Evolutionary conservation across 1,140 invertebrate genomes (phyloP).

Genomic region (Heterodera carotae): DNA sequence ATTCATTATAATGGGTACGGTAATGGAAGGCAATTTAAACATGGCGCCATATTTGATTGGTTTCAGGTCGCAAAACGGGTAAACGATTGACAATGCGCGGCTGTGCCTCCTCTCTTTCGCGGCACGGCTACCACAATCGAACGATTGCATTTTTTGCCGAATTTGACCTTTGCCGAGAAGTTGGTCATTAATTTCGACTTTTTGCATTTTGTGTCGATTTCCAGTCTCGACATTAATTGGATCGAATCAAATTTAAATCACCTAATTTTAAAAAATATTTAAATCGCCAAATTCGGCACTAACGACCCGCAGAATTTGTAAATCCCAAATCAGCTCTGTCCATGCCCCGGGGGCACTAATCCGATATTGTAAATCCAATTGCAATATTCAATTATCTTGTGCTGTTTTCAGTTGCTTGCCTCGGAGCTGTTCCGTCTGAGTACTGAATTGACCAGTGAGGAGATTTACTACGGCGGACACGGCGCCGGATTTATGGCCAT

Average conservation of each 20-base stretch:
- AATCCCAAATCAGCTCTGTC: too few relatives aligned
- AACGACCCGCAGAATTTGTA: too few relatives aligned
- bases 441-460: background rate
- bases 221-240: too few relatives aligned
- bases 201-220: too few relatives aligned
- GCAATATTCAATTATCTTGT: too few relatives aligned
- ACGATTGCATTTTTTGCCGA: constrained; percentile 53
- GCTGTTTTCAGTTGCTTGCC: constrained; percentile 29
- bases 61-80: constrained; percentile 53
- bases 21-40: background rate
- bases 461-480: constrained; percentile 20
- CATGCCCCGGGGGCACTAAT: too few relatives aligned
- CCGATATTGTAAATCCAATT: too few relatives aligned
- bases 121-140: constrained; percentile 46
- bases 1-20: constrained; percentile 51
- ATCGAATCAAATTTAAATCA: too few relatives aligned
- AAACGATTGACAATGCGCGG: constrained; percentile 50
- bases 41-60: background rate
- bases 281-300: too few relatives aligned
- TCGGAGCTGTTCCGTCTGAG: constrained; percentile 42
- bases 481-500: constrained; percentile 1
- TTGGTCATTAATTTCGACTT: too few relatives aligned
- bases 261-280: too few relatives aligned
- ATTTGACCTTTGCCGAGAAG: constrained; percentile 50
- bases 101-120: constrained; percentile 42